Conservation (phyloP, 2,797 vertebrate species). For the Leptodactylus fallax region DNA sequence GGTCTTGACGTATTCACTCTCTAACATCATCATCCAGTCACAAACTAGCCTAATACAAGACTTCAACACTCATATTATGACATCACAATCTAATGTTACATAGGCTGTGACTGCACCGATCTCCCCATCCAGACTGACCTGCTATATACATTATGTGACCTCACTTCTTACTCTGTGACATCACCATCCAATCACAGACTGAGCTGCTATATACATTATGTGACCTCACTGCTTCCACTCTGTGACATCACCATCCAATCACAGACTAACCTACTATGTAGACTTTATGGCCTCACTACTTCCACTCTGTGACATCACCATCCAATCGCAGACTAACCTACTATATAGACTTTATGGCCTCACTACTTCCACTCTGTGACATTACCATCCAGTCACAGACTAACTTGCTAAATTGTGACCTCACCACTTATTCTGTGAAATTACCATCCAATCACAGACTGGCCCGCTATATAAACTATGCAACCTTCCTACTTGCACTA, state of each 20-base stretch:
- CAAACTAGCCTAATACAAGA: neutral
- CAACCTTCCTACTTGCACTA: neutral
- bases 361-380: neutral
- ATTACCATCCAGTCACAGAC: constrained; percentile 3
- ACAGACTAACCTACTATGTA: neutral
- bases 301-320: neutral
- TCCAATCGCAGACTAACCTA: neutral
- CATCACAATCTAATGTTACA: no score
- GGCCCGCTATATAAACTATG: neutral
- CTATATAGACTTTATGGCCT: neutral
- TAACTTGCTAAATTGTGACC: neutral
- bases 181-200: neutral
- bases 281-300: neutral
- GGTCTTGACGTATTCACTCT: neutral
- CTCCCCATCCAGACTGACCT: neutral
- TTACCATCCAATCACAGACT: constrained; percentile 7
- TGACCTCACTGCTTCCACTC: neutral
- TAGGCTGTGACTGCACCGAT: neutral
- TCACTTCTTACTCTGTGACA: neutral
- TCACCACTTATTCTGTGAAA: neutral
- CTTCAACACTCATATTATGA: neutral
- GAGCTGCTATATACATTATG: neutral
- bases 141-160: neutral
- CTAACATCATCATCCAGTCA: neutral
- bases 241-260: neutral